Base-by-base conservation (phyloP, 1,140 invertebrate genomes). In the Holotrichia oblita region DNA sequence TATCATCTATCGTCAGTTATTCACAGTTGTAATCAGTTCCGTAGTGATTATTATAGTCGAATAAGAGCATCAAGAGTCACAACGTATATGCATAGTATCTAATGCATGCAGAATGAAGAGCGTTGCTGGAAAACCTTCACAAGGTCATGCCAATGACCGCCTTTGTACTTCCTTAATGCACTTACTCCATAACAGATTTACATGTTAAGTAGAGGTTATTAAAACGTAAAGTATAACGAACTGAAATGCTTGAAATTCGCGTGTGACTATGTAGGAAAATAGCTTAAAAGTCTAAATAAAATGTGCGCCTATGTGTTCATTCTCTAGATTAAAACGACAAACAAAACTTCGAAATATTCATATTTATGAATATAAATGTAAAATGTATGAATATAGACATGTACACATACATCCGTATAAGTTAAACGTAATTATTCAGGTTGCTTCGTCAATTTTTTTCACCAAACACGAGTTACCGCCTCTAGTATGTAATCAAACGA, bases 61-160 rank as follows among this genome's bases (percentile, higher is more conserved):
- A 55, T 55, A 55, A 55, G 48, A 55, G 48, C 17, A 55, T 55
- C 17, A 55, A 55, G 48, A 17, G 14, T 55, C 48, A 6, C 1
- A 17, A 55, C 12, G 14, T n/a, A n/a, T n/a, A 55, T 17, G 48
- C 6, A 55, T 55, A 55, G 48, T n/a, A 17, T n/a, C 48, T 55
- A 55, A 55, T 55, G 48, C 48, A 55, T 55, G 48, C n/a, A 55
- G n/a, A 17, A n/a, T 55, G 48, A 55, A 55, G 48, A 55, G 48
- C 48, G 48, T 55, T 55, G 48, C 17, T 17, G 48, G 48, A 55
- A 55, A 55, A 55, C 48, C 48, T 55, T 55, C 48, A 55, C 48
- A 55, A 55, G 48, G 48, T 55, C 48, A 55, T 55, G 48, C 48
- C 48, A 55, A 55, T 55, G 48, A 55, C 48, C 48, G 48, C 48